Evolutionary conservation across 1,140 invertebrate genomes (phyloP).

Genomic region (Drosophila virilis): DNA sequence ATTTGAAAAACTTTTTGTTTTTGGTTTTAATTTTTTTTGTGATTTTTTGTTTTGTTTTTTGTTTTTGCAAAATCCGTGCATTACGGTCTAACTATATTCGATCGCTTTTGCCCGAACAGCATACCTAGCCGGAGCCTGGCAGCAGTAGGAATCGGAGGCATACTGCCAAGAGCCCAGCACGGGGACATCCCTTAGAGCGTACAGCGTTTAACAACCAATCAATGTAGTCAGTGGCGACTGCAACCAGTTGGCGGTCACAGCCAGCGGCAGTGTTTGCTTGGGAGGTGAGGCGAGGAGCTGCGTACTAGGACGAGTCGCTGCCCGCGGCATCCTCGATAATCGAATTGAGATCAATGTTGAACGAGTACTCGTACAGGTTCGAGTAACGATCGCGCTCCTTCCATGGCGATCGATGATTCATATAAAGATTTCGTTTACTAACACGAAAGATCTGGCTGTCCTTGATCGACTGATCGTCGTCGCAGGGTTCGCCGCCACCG

Average conservation of each 20-base stretch:
- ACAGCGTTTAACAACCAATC: conserved; percentile 71
- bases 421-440: conserved; percentile 84
- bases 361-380: conserved; percentile 84
- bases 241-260: conserved; percentile 10
- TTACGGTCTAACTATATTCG: conserved; percentile 15
- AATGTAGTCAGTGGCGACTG: conserved; percentile 52
- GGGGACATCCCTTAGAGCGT: conserved; percentile 43
- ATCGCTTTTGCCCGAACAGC: conserved; percentile 6
- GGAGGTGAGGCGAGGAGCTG: conserved; percentile 52
- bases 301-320: conserved; percentile 84
- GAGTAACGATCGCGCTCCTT: conserved; percentile 83
- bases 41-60: background rate
- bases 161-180: conserved; percentile 29
- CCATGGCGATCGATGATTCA: conserved; percentile 83
- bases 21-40: background rate
- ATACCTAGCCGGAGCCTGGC: conserved; percentile 52
- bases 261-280: conserved; percentile 39
- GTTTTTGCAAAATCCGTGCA: conserved; percentile 19
- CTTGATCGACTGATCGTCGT: conserved; percentile 84
- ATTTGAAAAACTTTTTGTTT: conserved; percentile 1
- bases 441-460: conserved; percentile 84
- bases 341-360: conserved; percentile 84
- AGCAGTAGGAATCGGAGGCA: conserved; percentile 50
- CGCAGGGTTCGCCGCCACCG: conserved; percentile 83
- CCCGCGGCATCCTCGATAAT: conserved; percentile 84